Conservation (phyloP, 1,140 invertebrate species). For the Mizuhopecten yessoensis region DNA sequence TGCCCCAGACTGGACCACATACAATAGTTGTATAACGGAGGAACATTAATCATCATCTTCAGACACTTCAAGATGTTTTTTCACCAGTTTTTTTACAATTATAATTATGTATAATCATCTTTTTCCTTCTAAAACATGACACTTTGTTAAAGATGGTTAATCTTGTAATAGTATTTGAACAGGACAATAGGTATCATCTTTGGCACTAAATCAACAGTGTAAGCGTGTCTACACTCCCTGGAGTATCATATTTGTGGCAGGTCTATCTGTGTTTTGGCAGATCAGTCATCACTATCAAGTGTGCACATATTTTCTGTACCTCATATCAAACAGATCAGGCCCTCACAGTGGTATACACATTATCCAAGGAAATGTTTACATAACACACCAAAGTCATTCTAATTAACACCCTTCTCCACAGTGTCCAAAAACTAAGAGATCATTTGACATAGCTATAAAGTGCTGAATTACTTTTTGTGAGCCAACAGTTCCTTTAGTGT, state of each 20-base stretch:
- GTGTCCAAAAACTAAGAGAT: too few relatives aligned
- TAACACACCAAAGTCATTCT: slow-evolving; percentile 27
- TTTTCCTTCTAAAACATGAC: too few relatives aligned
- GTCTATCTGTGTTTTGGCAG: slow-evolving; percentile 7
- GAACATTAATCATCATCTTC: too few relatives aligned
- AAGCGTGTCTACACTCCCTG: background rate
- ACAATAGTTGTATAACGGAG: too few relatives aligned
- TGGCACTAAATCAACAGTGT: background rate
- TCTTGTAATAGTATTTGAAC: background rate
- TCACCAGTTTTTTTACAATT: too few relatives aligned
- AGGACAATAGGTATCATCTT: background rate
- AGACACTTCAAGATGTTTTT: too few relatives aligned
- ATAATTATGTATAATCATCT: too few relatives aligned
- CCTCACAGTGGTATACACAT: background rate
- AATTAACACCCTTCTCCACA: background rate
- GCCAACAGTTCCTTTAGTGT: too few relatives aligned
- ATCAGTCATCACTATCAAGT: background rate
- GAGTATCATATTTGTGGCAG: background rate
- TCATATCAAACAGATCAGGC: slow-evolving; percentile 23
- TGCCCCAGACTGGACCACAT: too few relatives aligned
- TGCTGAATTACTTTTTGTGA: too few relatives aligned
- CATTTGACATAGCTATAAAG: too few relatives aligned
- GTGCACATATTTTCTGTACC: slow-evolving; percentile 26
- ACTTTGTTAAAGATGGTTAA: too few relatives aligned
- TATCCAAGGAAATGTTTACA: background rate